Base-by-base conservation (phyloP, 2,797 vertebrate species). In the Gallinago solitaria region DNA sequence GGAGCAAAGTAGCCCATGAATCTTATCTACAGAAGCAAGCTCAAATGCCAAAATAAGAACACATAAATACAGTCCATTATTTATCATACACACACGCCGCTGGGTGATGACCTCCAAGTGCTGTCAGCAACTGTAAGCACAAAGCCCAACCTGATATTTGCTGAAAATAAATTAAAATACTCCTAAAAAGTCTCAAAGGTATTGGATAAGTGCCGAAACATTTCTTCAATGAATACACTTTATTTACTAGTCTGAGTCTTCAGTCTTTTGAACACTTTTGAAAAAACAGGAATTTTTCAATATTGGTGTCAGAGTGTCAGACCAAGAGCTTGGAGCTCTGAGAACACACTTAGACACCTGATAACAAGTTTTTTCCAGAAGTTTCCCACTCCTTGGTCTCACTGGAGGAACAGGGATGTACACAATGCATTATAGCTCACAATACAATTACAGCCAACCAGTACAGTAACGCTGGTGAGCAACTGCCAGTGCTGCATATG, bases 331-430 rank as follows among this genome's bases (percentile, higher is more conserved):
- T 50, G 50, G 20, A 28, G 53, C 48, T 67, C 79, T 33, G 25
- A 83, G 64, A 48, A 75, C 41, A 48, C 53, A n/a, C 60, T 60
- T 85, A 35, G 8, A 69, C 56, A 87, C 53, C 60, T 70, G 82
- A 70, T 85, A 96, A 84, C 19, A 65, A 74, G n/a, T 14, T 43
- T 80, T 85, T 78, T 73, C 75, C 76, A 83, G 60, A 83, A 70
- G 76, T 14, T 71, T 74, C 74, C 71, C 71, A 48, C 39, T 90
- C 17, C 0, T 74, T 77, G 64, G n/a, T 45, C 43, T 74, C 71
- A 60, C 43, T 59, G 45, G 70, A 85, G 41, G 61, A 80, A 77
- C 25, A 14, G 48, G 48, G 18, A 43, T 0, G 7, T 24, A 76
- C 59, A 43, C 47, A 78, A 67, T 9, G n/a, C 28, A 84, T 63